phyloP scores from a whole-genome alignment of 2,113 vertebrate genomes.

The Carlito syrichta region DNA sequence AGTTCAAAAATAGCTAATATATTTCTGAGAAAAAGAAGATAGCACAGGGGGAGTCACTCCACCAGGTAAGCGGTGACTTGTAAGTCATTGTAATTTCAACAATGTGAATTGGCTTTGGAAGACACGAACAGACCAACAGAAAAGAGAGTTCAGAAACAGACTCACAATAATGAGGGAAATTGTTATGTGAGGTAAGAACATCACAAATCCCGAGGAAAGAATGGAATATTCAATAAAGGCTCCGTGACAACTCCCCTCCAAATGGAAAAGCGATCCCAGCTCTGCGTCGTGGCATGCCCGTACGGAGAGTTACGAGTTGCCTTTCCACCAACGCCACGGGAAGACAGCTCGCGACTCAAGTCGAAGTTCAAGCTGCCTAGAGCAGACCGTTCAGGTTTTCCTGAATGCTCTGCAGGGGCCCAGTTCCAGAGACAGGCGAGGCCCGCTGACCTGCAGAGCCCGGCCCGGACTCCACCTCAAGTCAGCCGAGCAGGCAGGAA shows the following conservation, averaged over 20 bases:
- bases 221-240: background rate
- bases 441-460: background rate
- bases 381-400: background rate
- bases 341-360: background rate
- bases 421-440: background rate
- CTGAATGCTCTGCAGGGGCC: background rate
- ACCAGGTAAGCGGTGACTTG: background rate
- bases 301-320: background rate
- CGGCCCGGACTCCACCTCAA: background rate
- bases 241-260: background rate
- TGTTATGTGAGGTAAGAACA: background rate
- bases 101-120: background rate
- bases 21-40: background rate
- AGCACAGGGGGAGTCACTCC: background rate
- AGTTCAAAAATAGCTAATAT: background rate
- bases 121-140: background rate
- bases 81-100: conserved; percentile 3
- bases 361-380: background rate
- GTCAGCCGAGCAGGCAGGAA: background rate
- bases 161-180: background rate
- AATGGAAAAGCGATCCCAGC: background rate
- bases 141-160: background rate
- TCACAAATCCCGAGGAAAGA: background rate
- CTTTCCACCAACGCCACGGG: background rate
- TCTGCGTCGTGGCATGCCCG: background rate